Conservation (phyloP, 1,140 invertebrate genomes). For the Drosophila nigromelanica region DNA sequence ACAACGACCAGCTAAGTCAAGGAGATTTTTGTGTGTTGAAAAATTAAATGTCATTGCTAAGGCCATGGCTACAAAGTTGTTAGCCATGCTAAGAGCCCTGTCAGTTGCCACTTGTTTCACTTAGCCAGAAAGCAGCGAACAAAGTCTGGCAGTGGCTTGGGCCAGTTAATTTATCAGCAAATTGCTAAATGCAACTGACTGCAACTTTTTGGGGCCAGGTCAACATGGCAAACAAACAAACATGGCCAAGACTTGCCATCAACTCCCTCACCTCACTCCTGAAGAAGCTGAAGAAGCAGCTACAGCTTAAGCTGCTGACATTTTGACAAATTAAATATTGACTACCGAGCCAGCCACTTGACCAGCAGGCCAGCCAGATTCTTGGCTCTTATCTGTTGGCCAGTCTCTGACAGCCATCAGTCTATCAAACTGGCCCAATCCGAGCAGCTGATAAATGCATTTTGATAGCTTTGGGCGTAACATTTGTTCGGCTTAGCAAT, state of each 20-base stretch:
- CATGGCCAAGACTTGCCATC: background rate
- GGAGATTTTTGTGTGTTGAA: slow-evolving; percentile 49
- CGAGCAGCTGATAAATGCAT: slow-evolving; percentile 57
- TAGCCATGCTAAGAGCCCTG: slow-evolving; percentile 41
- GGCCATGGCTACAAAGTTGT: slow-evolving; percentile 60
- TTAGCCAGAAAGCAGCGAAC: slow-evolving; percentile 5
- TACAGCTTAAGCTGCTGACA: slow-evolving; percentile 18
- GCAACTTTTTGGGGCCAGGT: slow-evolving; percentile 5
- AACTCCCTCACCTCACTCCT: background rate
- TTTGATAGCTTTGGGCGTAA: slow-evolving; percentile 54
- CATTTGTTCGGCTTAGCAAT: slow-evolving; percentile 25
- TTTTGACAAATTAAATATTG: slow-evolving; percentile 66
- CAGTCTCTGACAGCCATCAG: slow-evolving; percentile 2
- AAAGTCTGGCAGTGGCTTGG: background rate
- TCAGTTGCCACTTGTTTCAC: slow-evolving; percentile 53
- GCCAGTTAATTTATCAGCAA: slow-evolving; percentile 73
- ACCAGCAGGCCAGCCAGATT: background rate
- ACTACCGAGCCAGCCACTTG: slow-evolving; percentile 25
- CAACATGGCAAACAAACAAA: background rate
- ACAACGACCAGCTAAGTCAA: slow-evolving; percentile 4
- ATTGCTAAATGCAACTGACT: slow-evolving; percentile 59
- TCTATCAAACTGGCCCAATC: slow-evolving; percentile 36
- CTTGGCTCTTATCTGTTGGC: background rate
- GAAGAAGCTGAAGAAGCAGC: too few relatives aligned
- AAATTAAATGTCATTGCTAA: slow-evolving; percentile 71